phyloP scores from a whole-genome alignment of 53 echinoderm and acorn worm species.

The Antedon mediterranea region DNA sequence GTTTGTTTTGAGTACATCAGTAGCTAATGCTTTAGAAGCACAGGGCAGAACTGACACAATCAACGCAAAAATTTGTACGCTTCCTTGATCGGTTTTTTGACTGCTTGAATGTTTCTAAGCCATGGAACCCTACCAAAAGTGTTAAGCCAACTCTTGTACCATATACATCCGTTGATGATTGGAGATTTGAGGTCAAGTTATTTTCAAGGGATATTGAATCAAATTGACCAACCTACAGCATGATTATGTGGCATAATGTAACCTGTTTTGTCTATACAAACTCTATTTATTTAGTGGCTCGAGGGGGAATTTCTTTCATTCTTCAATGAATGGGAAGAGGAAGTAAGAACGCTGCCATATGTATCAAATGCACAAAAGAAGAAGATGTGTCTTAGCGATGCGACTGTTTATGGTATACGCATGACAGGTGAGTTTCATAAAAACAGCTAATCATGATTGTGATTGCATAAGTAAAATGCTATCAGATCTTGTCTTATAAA shows the following conservation, averaged over 20 bases:
- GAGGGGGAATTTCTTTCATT: background rate
- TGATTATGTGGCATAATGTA: no score
- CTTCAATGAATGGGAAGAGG: background rate
- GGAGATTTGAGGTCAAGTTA: no score
- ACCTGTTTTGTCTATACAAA: no score
- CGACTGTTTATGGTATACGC: background rate
- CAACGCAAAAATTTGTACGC: conserved; percentile 26
- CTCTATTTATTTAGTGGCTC: background rate
- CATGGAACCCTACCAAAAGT: background rate
- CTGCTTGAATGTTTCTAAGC: background rate
- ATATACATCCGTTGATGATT: no score
- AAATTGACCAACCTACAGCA: no score
- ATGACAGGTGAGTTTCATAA: no score
- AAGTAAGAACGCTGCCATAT: background rate
- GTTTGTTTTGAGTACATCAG: conserved; percentile 17
- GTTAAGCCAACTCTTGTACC: background rate
- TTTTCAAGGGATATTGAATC: no score
- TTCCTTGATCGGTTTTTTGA: background rate
- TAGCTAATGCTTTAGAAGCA: conserved; percentile 7
- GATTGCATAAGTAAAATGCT: no score
- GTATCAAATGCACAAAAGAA: background rate
- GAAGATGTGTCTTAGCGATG: background rate
- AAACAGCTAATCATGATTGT: no score
- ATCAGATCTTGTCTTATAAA: no score
- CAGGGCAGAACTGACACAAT: background rate